A percentile compares a stretch with the other conserved stretches of the same genome.
Conservation (phyloP, 2,888 invertebrate genomes). For the Agriopis marginaria region DNA sequence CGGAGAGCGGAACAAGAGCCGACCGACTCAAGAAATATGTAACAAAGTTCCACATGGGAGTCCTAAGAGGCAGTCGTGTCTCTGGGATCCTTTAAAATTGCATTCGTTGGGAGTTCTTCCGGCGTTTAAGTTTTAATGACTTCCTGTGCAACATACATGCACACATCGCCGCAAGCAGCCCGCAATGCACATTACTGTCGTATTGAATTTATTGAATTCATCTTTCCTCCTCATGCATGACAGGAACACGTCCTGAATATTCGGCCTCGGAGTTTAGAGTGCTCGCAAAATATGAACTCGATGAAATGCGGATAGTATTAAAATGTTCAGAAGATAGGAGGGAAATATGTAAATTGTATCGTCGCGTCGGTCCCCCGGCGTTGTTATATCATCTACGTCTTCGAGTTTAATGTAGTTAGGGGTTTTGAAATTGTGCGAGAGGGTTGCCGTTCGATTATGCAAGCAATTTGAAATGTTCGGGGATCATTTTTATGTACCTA, state of each 20-base stretch:
- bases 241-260: constrained; percentile 30
- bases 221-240: constrained; percentile 32
- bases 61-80: constrained; percentile 25
- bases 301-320: constrained; percentile 48
- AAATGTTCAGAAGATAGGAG: constrained; percentile 45
- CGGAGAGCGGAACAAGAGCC: constrained; percentile 11
- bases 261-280: constrained; percentile 34
- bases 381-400: constrained; percentile 45
- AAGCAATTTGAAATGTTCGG: constrained; percentile 44
- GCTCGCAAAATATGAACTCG: constrained; percentile 39
- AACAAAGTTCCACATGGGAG: constrained; percentile 31
- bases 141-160: constrained; percentile 33
- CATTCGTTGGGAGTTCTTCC: constrained; percentile 34
- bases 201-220: constrained; percentile 39
- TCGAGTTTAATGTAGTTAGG: constrained; percentile 46
- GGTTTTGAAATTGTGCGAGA: constrained; percentile 44
- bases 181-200: not conserved
- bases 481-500: constrained; percentile 45
- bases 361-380: constrained; percentile 37
- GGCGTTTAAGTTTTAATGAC: constrained; percentile 40
- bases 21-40: constrained; percentile 9
- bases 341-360: constrained; percentile 49
- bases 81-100: constrained; percentile 37
- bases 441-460: constrained; percentile 47
- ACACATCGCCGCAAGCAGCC: constrained; percentile 2